Evolutionary conservation across 64 coral and sea anemone species (phyloP), one percentile per base, ranked within the genome.

Genomic region (Astreopora myriophthalma): DNA sequence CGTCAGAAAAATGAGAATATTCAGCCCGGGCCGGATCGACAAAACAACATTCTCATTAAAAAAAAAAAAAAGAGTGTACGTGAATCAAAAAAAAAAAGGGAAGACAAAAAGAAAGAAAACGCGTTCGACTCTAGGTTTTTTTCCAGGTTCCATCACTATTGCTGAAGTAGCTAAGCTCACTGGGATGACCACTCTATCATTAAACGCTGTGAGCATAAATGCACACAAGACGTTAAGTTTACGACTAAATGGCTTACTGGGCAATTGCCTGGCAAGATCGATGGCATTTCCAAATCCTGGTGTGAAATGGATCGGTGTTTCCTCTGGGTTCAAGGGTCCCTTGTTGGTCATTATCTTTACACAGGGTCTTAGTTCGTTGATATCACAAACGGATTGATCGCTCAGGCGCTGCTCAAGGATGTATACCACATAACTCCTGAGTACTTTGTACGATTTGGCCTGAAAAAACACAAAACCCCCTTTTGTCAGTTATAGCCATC

Each of bases 341-440:
- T 94, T 98, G 91, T 94, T 98, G 23, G 95, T 98, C 24, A 91
- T 16, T 35, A 98, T 78, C 58, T 55, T 69, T 31, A 85, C 92
- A 61, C 88, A 98, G 34, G 66, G 70, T 73, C 90, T 94, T 33
- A 98, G 52, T 76, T 98, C 92, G 20, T 92, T 52, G 67, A 98
- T 65, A 42, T 94, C 81, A 88, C 95, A 98, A 16, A 94, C 61
- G 19, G 36, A 68, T 32, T 64, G 73, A 31, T 98, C 92, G 23
- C 51, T 33, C 10, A 90, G 51, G 32, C 66, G 69, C 37, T 98
- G 74, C 23, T 65, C 92, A 23, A 91, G 75, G 17, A 98, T 92
- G 82, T 94, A 98, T 2, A 85, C 70, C 1, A 98, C 44, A 33
- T 98, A 98, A 38, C 95, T 94, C 65, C 76, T 42, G 6, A 98